Evolutionary conservation across 2,113 vertebrate species (phyloP).

Genomic region (Panthera leo): DNA sequence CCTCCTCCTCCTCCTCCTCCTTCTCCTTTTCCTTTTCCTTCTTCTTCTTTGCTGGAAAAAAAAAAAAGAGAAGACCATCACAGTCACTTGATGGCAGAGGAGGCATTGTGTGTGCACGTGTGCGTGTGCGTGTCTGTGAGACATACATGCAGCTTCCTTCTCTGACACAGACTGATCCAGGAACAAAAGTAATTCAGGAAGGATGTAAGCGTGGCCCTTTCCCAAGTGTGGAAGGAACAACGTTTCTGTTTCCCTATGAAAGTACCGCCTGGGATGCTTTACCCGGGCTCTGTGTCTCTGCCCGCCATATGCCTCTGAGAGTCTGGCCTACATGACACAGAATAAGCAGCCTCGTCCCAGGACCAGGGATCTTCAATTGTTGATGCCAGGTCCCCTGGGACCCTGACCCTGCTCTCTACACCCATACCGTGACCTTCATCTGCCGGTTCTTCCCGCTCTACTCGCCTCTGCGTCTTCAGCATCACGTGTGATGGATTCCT

Average conservation of each 20-base stretch:
- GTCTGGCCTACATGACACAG: no score
- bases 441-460: background rate
- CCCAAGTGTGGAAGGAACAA: background rate
- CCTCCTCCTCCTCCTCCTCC: fast-evolving
- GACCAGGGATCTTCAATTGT: background rate
- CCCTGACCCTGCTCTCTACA: background rate
- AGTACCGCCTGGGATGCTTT: background rate
- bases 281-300: background rate
- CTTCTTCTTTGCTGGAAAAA: background rate
- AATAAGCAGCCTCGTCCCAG: background rate
- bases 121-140: fast-evolving
- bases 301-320: background rate
- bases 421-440: background rate
- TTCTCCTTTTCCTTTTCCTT: no score
- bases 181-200: background rate
- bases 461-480: background rate
- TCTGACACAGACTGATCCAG: background rate
- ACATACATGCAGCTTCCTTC: background rate
- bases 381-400: background rate
- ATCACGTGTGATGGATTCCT: background rate
- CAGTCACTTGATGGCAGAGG: background rate
- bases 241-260: background rate
- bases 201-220: background rate
- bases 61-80: background rate
- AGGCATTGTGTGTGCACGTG: background rate